Evolutionary conservation across 64 coral and sea anemone genomes (phyloP), one percentile per base, ranked within the genome.

Genomic region (Orbicella faveolata): DNA sequence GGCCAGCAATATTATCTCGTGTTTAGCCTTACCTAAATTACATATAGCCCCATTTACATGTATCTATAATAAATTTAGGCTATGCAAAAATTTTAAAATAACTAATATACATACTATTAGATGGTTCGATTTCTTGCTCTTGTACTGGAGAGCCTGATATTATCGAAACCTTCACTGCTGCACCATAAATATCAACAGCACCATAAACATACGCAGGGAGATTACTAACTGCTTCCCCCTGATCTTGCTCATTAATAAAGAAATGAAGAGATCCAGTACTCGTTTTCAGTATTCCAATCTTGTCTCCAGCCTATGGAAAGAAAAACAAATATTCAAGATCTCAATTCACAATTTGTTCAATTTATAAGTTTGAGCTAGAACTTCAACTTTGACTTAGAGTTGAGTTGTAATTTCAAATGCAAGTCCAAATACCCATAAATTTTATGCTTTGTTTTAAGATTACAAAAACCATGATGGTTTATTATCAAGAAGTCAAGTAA

Each of bases 171-270:
- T 35, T 90, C 17, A 97, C 87, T 52, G 95, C 89, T 9, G 92
- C 92, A 84, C 95, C 95, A 69, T 97, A 97, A 54, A 97, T 63
- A 34, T 97, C 95, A 33, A 83, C 86, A 61, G 83, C 94, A 73
- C 80, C 90, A 92, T 86, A 88, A 37, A 84, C 79, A 79, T 39
- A 54, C 23, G n/a, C 79, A 64, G 90, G 78, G 7, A 85, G 75
- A 62, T 79, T 87, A 34, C 30, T 74, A 1, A 74, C 94, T 21
- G 72, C 94, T 10, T 73, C 86, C 79, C 87, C 90, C 34, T 89
- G 89, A 33, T 92, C 90, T 84, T 89, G 54, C 4, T 79, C 87
- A 21, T 94, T 94, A 30, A 94, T 94, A 21, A 90, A 94, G 67
- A 97, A 97, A 75, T 94, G 91, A 44, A 97, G 73, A 33, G 82